Evolutionary conservation across 2,113 vertebrate species (phyloP).

Genomic region (Pica pica): DNA sequence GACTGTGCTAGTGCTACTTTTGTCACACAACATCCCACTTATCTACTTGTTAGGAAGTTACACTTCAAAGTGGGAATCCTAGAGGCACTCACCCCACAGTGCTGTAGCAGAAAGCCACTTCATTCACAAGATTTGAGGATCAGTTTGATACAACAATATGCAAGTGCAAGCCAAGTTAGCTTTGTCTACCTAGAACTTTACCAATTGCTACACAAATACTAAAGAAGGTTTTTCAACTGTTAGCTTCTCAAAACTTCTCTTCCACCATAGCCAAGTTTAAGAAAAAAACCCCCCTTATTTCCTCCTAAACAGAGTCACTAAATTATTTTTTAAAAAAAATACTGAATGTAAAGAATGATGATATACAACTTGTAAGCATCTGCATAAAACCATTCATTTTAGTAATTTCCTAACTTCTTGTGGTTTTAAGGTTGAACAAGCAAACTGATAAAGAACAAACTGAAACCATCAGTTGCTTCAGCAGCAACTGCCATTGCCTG

Average conservation of each 20-base stretch:
- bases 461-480: neutral
- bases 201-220: neutral
- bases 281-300: neutral
- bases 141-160: neutral
- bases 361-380: neutral
- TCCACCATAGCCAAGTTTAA: neutral
- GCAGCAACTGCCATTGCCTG: neutral
- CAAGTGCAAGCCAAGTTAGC: neutral
- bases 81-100: neutral
- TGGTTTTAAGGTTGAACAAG: neutral
- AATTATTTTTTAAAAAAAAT: neutral
- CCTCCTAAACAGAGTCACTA: neutral
- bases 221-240: neutral
- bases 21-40: neutral
- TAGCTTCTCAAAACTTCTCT: neutral
- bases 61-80: neutral
- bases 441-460: neutral
- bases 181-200: neutral
- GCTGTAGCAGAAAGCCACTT: neutral
- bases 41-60: too few species aligned
- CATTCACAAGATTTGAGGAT: neutral
- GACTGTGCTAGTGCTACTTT: neutral
- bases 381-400: neutral
- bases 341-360: neutral
- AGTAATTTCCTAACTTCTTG: neutral